phyloP scores from a whole-genome alignment of 2,888 invertebrate species.

The Thysanoteuthis rhombus region DNA sequence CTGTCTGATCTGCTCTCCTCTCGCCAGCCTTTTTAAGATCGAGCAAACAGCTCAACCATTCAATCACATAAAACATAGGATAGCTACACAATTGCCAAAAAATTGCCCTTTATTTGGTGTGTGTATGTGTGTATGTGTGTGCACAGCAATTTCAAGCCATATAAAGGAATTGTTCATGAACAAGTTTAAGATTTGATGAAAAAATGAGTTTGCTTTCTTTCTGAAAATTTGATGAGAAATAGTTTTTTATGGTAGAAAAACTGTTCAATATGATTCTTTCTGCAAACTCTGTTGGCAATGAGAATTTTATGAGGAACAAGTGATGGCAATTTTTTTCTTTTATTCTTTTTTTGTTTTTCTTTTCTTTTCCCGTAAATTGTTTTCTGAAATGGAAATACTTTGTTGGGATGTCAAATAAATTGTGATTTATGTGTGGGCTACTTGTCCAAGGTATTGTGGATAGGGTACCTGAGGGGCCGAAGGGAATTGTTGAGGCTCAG shows the following conservation, averaged over 20 bases:
- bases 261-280: not conserved
- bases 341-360: not conserved
- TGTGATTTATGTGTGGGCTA: slow-evolving; percentile 12
- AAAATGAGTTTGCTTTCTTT: not conserved
- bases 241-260: not conserved
- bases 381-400: not conserved
- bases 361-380: not conserved
- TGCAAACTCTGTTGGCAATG: not conserved
- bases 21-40: not conserved
- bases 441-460: not conserved
- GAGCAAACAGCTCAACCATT: not conserved
- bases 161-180: not conserved
- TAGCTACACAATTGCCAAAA: not conserved
- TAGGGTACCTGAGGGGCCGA: not conserved
- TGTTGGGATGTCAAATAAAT: not conserved
- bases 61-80: not conserved
- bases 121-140: not conserved
- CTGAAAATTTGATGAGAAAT: not conserved
- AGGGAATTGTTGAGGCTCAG: not conserved
- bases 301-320: not conserved
- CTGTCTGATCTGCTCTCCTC: not conserved
- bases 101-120: not conserved
- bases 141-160: not conserved
- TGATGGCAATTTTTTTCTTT: not conserved
- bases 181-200: not conserved